Evolutionary conservation across 2,797 vertebrate genomes (phyloP).

Genomic region (Acipenser oxyrinchus): DNA sequence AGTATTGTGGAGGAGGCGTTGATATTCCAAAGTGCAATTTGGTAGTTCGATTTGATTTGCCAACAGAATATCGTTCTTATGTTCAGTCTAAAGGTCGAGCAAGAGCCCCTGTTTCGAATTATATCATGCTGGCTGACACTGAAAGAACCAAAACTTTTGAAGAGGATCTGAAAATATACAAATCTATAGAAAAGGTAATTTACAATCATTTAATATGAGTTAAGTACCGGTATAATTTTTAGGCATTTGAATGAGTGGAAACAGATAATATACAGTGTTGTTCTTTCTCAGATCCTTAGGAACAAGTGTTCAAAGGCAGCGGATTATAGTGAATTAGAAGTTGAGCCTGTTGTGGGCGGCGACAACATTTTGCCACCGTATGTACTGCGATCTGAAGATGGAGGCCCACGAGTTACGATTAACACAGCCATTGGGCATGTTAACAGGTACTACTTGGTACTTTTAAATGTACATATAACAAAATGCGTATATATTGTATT

Average conservation of each 20-base stretch:
- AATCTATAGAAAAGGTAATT: conserved; percentile 92
- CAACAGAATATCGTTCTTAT: conserved; percentile 91
- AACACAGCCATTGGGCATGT: conserved; percentile 96
- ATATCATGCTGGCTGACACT: conserved; percentile 93
- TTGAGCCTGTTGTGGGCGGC: conserved; percentile 76
- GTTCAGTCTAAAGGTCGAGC: conserved; percentile 96
- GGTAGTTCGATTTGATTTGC: conserved; percentile 95
- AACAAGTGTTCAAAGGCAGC: conserved; percentile 96
- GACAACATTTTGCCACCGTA: conserved; percentile 89
- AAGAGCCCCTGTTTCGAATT: conserved; percentile 91
- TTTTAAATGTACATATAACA: background rate
- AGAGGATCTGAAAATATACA: conserved; percentile 93
- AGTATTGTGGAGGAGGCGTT: conserved; percentile 96
- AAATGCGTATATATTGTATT: background rate
- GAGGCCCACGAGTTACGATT: conserved; percentile 85
- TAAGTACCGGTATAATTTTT: conserved; percentile 2
- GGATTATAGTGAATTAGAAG: conserved; percentile 73
- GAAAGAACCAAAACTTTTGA: conserved; percentile 83
- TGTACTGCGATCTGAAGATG: conserved; percentile 81
- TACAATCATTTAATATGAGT: background rate
- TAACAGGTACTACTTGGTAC: conserved; percentile 66
- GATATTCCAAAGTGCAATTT: conserved; percentile 98
- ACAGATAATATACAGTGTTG: conserved; percentile 13
- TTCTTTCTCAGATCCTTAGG: conserved; percentile 75
- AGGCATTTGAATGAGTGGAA: background rate